phyloP scores from a whole-genome alignment of 2,113 vertebrate genomes.

The Urocolius indicus region DNA sequence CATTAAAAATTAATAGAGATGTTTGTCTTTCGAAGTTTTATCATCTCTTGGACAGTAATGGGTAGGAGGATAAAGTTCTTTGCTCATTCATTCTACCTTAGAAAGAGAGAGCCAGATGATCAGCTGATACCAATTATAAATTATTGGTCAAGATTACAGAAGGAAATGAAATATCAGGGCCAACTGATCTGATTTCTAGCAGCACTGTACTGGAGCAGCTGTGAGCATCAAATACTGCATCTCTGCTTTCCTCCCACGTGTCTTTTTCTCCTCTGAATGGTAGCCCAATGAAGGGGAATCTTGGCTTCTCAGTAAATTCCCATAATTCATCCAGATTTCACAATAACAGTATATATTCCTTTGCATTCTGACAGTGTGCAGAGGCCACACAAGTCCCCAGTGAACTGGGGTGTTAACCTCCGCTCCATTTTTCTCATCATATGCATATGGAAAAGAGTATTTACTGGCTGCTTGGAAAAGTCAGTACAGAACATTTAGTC shows the following conservation, averaged over 20 bases:
- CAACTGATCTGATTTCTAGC: slow-evolving; percentile 32
- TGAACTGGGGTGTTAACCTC: slow-evolving; percentile 12
- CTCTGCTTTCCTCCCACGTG: slow-evolving; percentile 40
- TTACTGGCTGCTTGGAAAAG: slow-evolving; percentile 26
- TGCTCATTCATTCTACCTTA: not conserved
- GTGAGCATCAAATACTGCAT: not conserved
- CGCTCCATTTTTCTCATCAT: slow-evolving; percentile 30
- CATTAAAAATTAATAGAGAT: slow-evolving; percentile 17
- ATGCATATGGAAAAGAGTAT: slow-evolving; percentile 22
- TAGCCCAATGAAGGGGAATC: slow-evolving; percentile 11
- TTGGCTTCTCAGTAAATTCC: not conserved
- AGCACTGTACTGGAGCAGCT: slow-evolving; percentile 55
- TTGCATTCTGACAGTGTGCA: not conserved
- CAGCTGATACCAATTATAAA: slow-evolving; percentile 61
- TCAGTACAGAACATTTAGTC: not conserved
- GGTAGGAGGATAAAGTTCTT: slow-evolving; percentile 6
- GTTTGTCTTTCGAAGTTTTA: slow-evolving; percentile 23
- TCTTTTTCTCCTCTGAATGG: slow-evolving; percentile 29
- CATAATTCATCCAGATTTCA: slow-evolving; percentile 12
- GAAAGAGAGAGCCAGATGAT: slow-evolving; percentile 32
- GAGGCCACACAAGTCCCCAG: slow-evolving; percentile 18
- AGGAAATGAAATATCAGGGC: slow-evolving; percentile 54
- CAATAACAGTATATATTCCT: slow-evolving; percentile 3
- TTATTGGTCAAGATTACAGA: slow-evolving; percentile 55
- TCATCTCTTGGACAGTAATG: not conserved